Base-by-base conservation (phyloP, 2,888 invertebrate species). In the Drepana falcataria region DNA sequence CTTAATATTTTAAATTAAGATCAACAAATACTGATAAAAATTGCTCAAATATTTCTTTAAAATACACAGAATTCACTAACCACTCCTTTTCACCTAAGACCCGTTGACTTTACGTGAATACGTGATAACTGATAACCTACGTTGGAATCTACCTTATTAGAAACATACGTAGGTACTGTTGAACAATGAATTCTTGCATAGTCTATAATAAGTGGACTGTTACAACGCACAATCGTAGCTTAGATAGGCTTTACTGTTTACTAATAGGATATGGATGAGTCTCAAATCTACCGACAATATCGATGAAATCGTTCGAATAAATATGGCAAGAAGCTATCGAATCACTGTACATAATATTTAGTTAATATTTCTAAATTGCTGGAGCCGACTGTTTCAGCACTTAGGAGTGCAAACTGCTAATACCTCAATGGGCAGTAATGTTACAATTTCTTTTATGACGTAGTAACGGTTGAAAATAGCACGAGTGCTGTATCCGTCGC, bases 381-480 rank as follows among this genome's bases (percentile, higher is more conserved):
- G 21, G 44, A 44, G 44, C 2, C 3, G 44, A 40, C 40, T 59
- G 48, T 56, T 64, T 58, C 3, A 61, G 64, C 48, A 55, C 59
- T 61, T 64, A 47, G 35, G 52, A 55, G 53, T 54, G 57, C 54
- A 57, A 52, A n/a, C n/a, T n/a, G n/a, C n/a, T n/a, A n/a, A n/a
- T 59, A 53, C 55, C 56, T 51, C 53, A 49, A 52, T 59, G 55
- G 48, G 54, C 55, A 54, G 60, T 59, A 63, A 63, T 59, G 52
- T 61, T 57, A 64, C 60, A 61, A 63, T 58, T 59, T 64, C 57
- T 60, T 63, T 63, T 52, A 57, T 51, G 51, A 55, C 47, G 55
- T 57, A 61, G 61, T 63, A 57, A 64, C 61, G 73, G 64, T 75
- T 78, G 70, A 79, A 88, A 87, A 88, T 87, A 89, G 81, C 78